These are phyloP conservation scores for Microcebus lehilahytsara DNA, from an alignment of 2,113 vertebrate species.

Conservation along the genomic window DNA sequence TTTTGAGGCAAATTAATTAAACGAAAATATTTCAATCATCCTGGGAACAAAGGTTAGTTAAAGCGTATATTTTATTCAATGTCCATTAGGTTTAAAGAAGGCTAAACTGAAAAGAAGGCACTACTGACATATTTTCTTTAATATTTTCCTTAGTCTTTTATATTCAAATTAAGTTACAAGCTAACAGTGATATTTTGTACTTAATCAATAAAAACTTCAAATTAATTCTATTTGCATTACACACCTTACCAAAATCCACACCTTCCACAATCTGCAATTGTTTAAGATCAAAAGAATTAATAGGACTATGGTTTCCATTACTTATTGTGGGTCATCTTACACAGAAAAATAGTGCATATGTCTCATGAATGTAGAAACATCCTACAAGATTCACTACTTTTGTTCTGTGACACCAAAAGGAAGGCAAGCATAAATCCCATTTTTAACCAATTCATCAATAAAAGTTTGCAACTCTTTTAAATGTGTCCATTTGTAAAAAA, in stretches of 20 bases:
- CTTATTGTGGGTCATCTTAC: not conserved
- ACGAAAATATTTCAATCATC: conserved; percentile 3
- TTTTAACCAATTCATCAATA: not conserved
- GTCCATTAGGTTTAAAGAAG: not conserved
- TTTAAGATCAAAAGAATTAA: not conserved
- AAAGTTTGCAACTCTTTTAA: not conserved
- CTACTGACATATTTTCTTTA: not conserved
- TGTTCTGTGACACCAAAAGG: not conserved
- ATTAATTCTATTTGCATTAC: not conserved
- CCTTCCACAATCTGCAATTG: not conserved
- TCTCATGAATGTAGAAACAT: not conserved
- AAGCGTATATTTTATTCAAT: not conserved
- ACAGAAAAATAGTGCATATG: not conserved
- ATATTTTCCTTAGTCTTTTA: too few relatives aligned
- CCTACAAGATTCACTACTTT: not conserved
- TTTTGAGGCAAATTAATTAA: conserved; percentile 34
- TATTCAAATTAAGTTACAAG: not conserved
- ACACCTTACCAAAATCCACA: conserved; percentile 18
- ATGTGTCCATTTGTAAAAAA: not conserved
- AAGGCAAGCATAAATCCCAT: not conserved
- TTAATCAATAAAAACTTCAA: not conserved
- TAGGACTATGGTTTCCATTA: not conserved
- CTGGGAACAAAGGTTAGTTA: conserved; percentile 4
- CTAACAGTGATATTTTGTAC: not conserved
- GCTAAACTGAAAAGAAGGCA: not conserved